Evolutionary conservation across 2,888 invertebrate species (phyloP).

Genomic region (Diaperis boleti): DNA sequence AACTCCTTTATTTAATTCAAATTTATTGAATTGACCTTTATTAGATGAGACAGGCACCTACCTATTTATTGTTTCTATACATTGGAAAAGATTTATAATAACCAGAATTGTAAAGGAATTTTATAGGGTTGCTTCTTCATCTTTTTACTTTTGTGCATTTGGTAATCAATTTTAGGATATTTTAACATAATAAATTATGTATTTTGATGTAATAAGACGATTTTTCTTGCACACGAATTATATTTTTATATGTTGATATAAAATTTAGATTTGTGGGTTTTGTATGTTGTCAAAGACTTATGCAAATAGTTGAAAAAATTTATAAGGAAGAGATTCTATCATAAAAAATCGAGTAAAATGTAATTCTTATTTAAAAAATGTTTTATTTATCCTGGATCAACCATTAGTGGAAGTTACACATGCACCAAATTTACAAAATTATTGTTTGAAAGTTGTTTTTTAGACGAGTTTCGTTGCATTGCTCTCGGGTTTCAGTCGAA

Average conservation of each 20-base stretch:
- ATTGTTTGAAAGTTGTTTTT: too few relatives aligned
- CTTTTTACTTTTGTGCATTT: not conserved
- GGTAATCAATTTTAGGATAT: not conserved
- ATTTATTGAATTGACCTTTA: not conserved
- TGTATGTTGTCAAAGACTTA: conserved; percentile 13
- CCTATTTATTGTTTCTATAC: not conserved
- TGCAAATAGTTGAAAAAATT: conserved; percentile 28
- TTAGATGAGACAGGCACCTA: not conserved
- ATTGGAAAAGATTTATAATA: not conserved
- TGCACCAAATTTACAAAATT: too few relatives aligned
- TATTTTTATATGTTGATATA: conserved; percentile 23
- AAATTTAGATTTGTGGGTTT: not conserved
- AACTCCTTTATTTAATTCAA: not conserved
- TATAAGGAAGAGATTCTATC: conserved; percentile 9
- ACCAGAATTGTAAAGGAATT: not conserved
- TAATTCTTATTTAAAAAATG: conserved; percentile 2
- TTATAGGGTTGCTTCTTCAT: conserved; percentile 2
- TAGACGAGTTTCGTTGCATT: too few relatives aligned
- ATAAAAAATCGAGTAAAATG: conserved; percentile 2
- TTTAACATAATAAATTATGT: not conserved
- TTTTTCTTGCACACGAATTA: conserved; percentile 11
- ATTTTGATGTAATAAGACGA: conserved; percentile 3
- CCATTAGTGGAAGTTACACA: too few relatives aligned
- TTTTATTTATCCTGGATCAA: too few relatives aligned
- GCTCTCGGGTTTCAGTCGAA: too few relatives aligned